Percentiles rank a stretch among this genome's conserved stretches.
These are phyloP conservation scores for Carassius auratus DNA, from an alignment of 2,113 vertebrate genomes.

Conservation along the genomic window DNA sequence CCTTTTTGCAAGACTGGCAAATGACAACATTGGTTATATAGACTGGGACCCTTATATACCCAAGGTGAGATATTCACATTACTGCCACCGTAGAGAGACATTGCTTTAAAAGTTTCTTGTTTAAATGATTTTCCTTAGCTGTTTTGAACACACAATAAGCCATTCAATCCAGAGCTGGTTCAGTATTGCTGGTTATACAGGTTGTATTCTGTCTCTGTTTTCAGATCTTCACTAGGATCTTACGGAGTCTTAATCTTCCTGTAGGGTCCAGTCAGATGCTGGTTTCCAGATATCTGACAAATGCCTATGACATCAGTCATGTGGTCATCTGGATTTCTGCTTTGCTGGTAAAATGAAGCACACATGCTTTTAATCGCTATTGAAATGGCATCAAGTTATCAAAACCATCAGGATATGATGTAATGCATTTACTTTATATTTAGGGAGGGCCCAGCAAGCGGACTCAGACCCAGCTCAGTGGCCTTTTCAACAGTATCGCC, in stretches of 20 bases:
- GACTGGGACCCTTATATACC: constrained; percentile 97
- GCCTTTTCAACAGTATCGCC: constrained; percentile 94
- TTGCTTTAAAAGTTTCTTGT: neutral
- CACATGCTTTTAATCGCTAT: neutral
- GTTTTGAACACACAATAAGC: neutral
- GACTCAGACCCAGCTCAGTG: constrained; percentile 90
- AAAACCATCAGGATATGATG: neutral
- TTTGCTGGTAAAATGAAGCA: constrained; percentile 79
- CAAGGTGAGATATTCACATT: constrained; percentile 78
- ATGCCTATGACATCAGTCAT: constrained; percentile 93
- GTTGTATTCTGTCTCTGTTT: constrained; percentile 37
- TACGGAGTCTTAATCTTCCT: constrained; percentile 95
- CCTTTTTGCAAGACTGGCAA: constrained; percentile 93
- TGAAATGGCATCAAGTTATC: neutral
- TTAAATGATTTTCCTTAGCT: neutral
- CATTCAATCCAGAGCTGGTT: neutral
- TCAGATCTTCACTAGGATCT: constrained; percentile 94
- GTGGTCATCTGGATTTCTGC: constrained; percentile 96
- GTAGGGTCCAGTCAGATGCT: constrained; percentile 94
- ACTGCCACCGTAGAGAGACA: neutral
- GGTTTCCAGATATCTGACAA: constrained; percentile 88
- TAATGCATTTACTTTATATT: constrained; percentile 31
- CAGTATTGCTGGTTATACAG: neutral
- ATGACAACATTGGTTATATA: constrained; percentile 97
- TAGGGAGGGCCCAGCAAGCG: constrained; percentile 95